Evolutionary conservation across 2,888 invertebrate species (phyloP), one percentile per base, ranked within the genome.

Genomic region (Eilema griseolum): DNA sequence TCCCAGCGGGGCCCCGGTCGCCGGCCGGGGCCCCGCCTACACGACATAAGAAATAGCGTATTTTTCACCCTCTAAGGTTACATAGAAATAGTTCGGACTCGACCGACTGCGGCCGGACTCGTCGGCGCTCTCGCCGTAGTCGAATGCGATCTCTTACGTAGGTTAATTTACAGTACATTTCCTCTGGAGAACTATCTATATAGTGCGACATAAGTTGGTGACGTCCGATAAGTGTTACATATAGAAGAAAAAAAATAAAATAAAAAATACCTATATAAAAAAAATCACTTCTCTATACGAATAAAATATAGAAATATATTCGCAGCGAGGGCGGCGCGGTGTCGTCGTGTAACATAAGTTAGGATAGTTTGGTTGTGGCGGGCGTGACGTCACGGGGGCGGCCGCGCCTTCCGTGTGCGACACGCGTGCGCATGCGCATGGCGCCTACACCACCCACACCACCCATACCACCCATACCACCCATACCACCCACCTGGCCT

Each of bases 191-290:
- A 82, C 88, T 84, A 87, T 78, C 79, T 80, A 74, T 86, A 89
- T 90, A 89, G 87, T 85, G 88, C 87, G 89, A 88, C 86, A 92
- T 90, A 91, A 91, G 88, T 90, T 91, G 87, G 92, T 92, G 89
- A 90, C 94, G 94, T 95, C 94, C 94, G 92, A 89, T 33, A 89
- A 86, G 83, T 89, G 87, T 90, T 91, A 92, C 88, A 90, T 91
- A 71, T 59, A 92, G 88, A 89, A 88, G 77, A 87, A 88, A 89
- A 91, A 89, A 88, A n/a, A 28, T 28, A 88, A 89, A 89, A 85
- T 90, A 88, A 88, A 66, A 88, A 90, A 91, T 89, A 90, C 86
- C 84, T 91, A 90, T 92, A 88, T 90, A 89, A 90, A 90, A 89
- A n/a, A 89, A 88, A 88, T 88, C 89, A 91, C 85, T 91, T 91